phyloP scores from a whole-genome alignment of 2,113 vertebrate genomes.

The Microcebus murinus region DNA sequence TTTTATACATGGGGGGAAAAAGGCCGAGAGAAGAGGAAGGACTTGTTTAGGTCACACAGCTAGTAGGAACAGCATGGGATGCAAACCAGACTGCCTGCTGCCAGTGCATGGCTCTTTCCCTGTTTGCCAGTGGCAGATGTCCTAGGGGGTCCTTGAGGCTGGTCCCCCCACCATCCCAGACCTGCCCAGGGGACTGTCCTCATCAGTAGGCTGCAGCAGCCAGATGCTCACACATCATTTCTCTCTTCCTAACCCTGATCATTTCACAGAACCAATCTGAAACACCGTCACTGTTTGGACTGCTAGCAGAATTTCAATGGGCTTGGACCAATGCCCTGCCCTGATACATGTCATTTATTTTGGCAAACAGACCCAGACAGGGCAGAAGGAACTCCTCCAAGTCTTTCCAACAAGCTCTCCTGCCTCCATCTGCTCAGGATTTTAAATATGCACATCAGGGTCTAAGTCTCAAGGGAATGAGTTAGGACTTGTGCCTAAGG shows the following conservation, averaged over 20 bases:
- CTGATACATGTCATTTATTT: conserved; percentile 72
- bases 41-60: conserved; percentile 3
- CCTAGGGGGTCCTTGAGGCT: conserved; percentile 46
- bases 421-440: conserved; percentile 54
- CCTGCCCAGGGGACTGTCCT: not conserved
- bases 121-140: conserved; percentile 64
- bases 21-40: not conserved
- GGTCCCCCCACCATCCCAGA: not conserved
- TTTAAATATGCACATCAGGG: conserved; percentile 51
- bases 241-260: conserved; percentile 61
- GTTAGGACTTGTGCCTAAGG: conserved; percentile 18
- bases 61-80: not conserved
- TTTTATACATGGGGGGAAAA: conserved; percentile 6
- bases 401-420: conserved; percentile 49
- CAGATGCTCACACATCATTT: conserved; percentile 78
- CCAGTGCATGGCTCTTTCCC: not conserved
- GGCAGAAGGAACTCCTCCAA: conserved; percentile 50
- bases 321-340: conserved; percentile 70
- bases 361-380: conserved; percentile 56
- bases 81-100: conserved; percentile 21
- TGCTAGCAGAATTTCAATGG: conserved; percentile 77
- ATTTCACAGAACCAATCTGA: conserved; percentile 69
- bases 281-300: conserved; percentile 66
- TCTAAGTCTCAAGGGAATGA: conserved; percentile 54
- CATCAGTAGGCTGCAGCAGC: conserved; percentile 49